Base-by-base conservation (phyloP, 35 echinoderm and acorn worm genomes). In the Ophiothrix spiculata region DNA sequence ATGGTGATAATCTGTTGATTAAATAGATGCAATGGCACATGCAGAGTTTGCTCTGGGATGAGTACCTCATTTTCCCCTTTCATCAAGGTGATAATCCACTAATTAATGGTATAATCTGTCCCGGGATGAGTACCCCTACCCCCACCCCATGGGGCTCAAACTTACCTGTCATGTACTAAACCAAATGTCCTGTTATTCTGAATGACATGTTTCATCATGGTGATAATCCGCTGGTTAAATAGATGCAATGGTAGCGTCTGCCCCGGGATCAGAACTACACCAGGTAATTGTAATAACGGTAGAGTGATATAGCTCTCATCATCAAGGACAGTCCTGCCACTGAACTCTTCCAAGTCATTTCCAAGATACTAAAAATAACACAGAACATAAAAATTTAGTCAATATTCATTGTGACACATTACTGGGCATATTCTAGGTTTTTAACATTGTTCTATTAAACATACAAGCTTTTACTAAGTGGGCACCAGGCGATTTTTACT, bases 171-270 rank as follows among this genome's bases (percentile, higher is more conserved):
- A 87, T 92, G 80, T 23, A 98, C 75, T 82, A 98, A 88, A 28
- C 95, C 95, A 94, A 98, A 98, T 77, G 95, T 98, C n/a, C 95
- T 82, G 79, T 98, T 88, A 42, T 89, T 98, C 85, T 87, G 85
- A 37, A 98, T 75, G 37, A 94, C 85, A 36, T 90, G 88, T 89
- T 87, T 91, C 81, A 98, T 94, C 95, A 98, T 98, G 25, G 92
- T 81, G 35, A 98, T 91, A 10, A 84, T 37, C 40, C 95, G 88
- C 28, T 85, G 95, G 49, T 98, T 88, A 82, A 98, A 89, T 37
- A 98, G 89, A 82, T 98, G 95, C 23, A 98, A 75, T 19, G 95
- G 95, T 10, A 98, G 38, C 17, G 95, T 94, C 78, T 98, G 92
- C 35, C 95, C 95, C 23, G 95, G 95, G 33, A 92, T 87, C 14